These are phyloP conservation scores for Arenaria interpres DNA, from an alignment of 2,113 vertebrate species.

Conservation along the genomic window DNA sequence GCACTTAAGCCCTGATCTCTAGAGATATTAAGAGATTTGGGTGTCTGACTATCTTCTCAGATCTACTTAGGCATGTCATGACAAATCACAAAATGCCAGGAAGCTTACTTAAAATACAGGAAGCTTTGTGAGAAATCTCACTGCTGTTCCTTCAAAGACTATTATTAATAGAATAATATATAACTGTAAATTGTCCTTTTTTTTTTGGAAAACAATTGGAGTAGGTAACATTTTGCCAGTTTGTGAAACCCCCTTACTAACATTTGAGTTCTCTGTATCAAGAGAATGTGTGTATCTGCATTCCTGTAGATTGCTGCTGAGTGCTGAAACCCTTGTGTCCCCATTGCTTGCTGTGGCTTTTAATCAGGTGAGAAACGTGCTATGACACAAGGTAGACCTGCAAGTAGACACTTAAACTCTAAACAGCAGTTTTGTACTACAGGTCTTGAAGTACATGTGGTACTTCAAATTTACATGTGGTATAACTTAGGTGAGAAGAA, in stretches of 20 bases:
- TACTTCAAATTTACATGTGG: background rate
- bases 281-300: background rate
- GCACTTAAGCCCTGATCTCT: constrained; percentile 22
- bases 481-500: background rate
- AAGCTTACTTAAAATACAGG: background rate
- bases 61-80: constrained; percentile 39
- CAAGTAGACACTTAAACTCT: background rate
- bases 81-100: constrained; percentile 30
- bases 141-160: background rate
- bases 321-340: background rate
- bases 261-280: background rate
- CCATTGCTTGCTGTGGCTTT: background rate
- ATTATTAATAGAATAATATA: background rate
- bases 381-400: background rate
- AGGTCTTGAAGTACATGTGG: background rate
- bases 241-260: background rate
- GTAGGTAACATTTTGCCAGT: background rate
- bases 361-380: background rate
- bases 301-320: background rate
- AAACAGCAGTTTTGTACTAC: background rate
- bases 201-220: background rate
- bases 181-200: background rate
- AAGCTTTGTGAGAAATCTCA: background rate
- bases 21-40: constrained; percentile 37
- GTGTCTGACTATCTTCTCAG: background rate